Base-by-base conservation (phyloP, 2,797 vertebrate species). In the Tympanoctomys barrerae region DNA sequence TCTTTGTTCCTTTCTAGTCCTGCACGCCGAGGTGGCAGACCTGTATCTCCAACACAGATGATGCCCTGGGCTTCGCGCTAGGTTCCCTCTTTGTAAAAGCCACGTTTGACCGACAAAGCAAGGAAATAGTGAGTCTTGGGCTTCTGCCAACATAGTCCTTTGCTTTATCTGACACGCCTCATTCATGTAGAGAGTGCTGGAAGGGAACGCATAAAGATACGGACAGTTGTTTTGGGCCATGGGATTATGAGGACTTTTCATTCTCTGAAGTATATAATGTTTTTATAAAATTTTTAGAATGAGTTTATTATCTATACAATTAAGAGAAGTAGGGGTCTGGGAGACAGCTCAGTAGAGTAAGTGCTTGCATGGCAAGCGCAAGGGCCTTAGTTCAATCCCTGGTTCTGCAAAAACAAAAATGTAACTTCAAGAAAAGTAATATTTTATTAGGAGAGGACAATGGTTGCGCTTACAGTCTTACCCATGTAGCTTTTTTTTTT, bases 1-100 rank as follows among this genome's bases (percentile, higher is more conserved):
- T 0, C 54, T 71, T 84, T 92, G 89, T 95, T 0, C 0, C 85
- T 96, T 64, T 95, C 26, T 97, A 99, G 99, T 99, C 99, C 62
- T 99, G 99, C 94, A 99, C 99, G 0, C 99, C 99, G 0, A 99
- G 99, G 87, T 99, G 99, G 99, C 99, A 99, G 98, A 99, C 99
- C 22, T 99, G 99, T 88, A 99, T 99, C 81, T 99, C 99, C 88
- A 99, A 99, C 98, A 99, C 99, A 0, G 99, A 99, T 0, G 99
- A 99, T 94, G 99, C 99, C 0, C 98, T 99, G 96, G 99, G 99
- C 96, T 99, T 99, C 9, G 99, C 99, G 5, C 96, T 99, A 57
- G 99, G 99, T 2, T 99, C 99, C 2, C 99, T 99, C 79, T 99
- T 99, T 0, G 99, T 99, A 90, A 99, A 99, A 98, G 99, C 99